Base-by-base conservation (phyloP, 2,888 invertebrate genomes). In the Ophion costatus region DNA sequence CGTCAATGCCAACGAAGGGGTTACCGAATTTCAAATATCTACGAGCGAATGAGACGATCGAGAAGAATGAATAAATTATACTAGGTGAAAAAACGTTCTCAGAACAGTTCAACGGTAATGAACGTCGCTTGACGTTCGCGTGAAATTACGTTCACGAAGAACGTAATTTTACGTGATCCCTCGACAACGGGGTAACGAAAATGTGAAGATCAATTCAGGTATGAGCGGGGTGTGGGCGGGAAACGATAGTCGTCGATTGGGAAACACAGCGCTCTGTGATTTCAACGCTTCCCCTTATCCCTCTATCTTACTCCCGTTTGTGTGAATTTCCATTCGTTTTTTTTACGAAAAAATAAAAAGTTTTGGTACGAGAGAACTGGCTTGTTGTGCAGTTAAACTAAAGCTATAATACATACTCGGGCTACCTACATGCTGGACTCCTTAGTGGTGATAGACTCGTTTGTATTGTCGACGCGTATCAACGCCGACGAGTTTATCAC, bases 361-460 rank as follows among this genome's bases (percentile, higher is more conserved):
- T 78, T 87, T 87, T 83, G 83, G 80, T 86, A 88, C 87, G 86
- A 82, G 86, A 88, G 86, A 86, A 85, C 86, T 89, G 88, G 89
- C 91, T 92, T 56, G 66, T 73, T 86, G 81, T 86, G 81, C 82
- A 78, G 56, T 83, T 51, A 14, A 67, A 88, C 87, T 89, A 88
- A 86, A 83, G 74, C 80, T 86, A 83, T 85, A 70, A 85, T 86
- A 84, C 84, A 63, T 63, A 42, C 89, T 89, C 86, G 45, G 88
- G 86, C 51, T 89, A 90, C 90, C 91, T 93, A 93, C 93, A 93
- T 93, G 91, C 93, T 93, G 90, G 93, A 93, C 89, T 93, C 93
- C 91, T 93, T 93, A 88, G 92, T 93, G 88, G 90, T 92, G 84
- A 93, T 90, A 86, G 92, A 91, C 89, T 93, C 93, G 89, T 90